Percentiles rank a stretch among this genome's conserved stretches.
Evolutionary conservation across 2,113 vertebrate species (phyloP).

Genomic region (Corythaeola cristata): DNA sequence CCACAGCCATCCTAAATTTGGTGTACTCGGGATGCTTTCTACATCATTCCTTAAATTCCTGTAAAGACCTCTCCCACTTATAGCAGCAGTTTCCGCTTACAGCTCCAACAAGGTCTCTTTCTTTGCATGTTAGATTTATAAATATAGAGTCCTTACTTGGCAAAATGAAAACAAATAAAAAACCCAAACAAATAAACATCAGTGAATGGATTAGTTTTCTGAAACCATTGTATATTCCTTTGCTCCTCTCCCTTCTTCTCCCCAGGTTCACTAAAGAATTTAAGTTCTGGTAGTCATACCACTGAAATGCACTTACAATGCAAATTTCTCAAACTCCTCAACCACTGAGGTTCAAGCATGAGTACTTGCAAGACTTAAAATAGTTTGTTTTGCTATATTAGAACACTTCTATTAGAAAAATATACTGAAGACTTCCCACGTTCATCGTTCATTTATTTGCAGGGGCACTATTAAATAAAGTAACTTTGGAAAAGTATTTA

Average conservation of each 20-base stretch:
- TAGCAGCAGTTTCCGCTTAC: slow-evolving; percentile 63
- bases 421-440: background rate
- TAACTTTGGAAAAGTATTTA: background rate
- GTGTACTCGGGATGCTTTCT: slow-evolving; percentile 71
- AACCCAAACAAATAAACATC: slow-evolving; percentile 3
- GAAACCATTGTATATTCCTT: background rate
- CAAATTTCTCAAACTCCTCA: background rate
- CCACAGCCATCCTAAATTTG: slow-evolving; percentile 69
- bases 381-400: background rate
- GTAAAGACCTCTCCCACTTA: slow-evolving; percentile 74
- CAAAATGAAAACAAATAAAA: slow-evolving; percentile 25
- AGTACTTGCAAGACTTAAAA: background rate
- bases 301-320: background rate
- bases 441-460: slow-evolving; percentile 12
- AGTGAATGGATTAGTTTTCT: background rate
- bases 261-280: background rate
- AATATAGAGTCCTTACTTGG: slow-evolving; percentile 6
- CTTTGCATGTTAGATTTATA: slow-evolving; percentile 38
- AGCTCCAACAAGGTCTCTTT: slow-evolving; percentile 74
- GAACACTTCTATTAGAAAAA: background rate
- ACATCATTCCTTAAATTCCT: slow-evolving; percentile 82
- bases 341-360: background rate
- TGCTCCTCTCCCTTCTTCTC: background rate
- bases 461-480: background rate
- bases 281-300: background rate